Evolutionary conservation across 2,888 invertebrate genomes (phyloP).

Genomic region (Chrysopilus asiliformis): DNA sequence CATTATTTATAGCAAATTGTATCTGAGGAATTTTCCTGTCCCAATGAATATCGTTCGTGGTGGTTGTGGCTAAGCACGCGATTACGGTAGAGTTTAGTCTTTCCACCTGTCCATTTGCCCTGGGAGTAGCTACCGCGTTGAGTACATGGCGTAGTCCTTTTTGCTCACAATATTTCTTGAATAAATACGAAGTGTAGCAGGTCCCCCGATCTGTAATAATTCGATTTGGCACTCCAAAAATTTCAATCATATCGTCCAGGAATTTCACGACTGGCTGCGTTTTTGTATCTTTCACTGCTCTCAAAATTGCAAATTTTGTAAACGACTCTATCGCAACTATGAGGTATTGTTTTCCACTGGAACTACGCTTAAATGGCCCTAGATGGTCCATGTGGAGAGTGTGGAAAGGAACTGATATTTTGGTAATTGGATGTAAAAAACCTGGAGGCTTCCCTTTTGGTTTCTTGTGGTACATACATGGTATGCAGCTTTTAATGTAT

Average conservation of each 20-base stretch:
- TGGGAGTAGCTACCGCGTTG: neutral
- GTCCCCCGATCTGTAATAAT: neutral
- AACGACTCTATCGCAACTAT: constrained; percentile 29
- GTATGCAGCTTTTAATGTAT: constrained; percentile 29
- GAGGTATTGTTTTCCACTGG: constrained; percentile 23
- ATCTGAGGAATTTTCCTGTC: no score
- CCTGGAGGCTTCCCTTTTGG: constrained; percentile 17
- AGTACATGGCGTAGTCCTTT: neutral
- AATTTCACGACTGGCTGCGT: constrained; percentile 4
- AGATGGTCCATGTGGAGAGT: constrained; percentile 33
- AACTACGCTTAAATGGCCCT: constrained; percentile 28
- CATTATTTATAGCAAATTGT: no score
- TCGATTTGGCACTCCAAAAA: neutral
- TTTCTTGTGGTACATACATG: constrained; percentile 19
- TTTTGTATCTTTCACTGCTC: constrained; percentile 22
- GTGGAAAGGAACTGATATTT: constrained; percentile 27
- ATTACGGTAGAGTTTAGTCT: constrained; percentile 18
- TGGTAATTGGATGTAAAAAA: constrained; percentile 12
- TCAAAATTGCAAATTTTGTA: constrained; percentile 25
- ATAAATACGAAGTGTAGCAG: neutral
- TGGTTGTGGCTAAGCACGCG: constrained; percentile 14
- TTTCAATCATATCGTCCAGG: neutral
- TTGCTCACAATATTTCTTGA: neutral
- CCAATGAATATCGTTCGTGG: constrained; percentile 14
- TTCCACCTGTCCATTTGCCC: neutral